Base-by-base conservation (phyloP, 2,113 vertebrate genomes). In the Prunella himalayana region DNA sequence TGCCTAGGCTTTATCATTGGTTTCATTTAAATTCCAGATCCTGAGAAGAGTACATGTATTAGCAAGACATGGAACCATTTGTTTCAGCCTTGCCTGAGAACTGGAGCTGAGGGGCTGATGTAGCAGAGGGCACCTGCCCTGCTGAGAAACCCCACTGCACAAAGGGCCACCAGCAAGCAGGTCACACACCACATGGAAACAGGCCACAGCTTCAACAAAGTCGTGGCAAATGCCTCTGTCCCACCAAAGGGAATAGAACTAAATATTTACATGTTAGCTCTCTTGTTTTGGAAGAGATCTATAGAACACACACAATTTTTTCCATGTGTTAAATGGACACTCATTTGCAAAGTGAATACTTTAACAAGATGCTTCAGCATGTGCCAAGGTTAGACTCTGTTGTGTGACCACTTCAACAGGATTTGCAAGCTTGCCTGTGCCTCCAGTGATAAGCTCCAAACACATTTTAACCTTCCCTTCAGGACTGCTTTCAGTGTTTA, bases 101-200 rank as follows among this genome's bases (percentile, higher is more conserved):
- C 44, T 44, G 0, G 0, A 59, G 63, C 25, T 53, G 54, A 15
- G 41, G 45, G 53, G n/a, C 42, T 0, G 4, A 25, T 0, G 0
- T 2, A 28, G n/a, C 18, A 33, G 25, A 59, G 35, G 7, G 31
- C 14, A 0, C 6, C 44, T 33, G 35, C 35, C 42, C 47, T 63
- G 60, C 56, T 21, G 54, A 57, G 44, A 64, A 71, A 33, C 13
- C 47, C 45, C 57, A 13, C 0, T 2, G 65, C 41, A 28, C 22
- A 4, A 1, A 13, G 28, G 8, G 35, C 6, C 37, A 86, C 50
- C 68, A 41, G 47, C 51, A 47, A 63, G 68, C 27, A 73, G 54
- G 44, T 54, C 61, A 91, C 60, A 45, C 13, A 13, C 41, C 37
- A 35, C 47, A 20, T 6, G 25, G 31, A 30, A 71, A 66, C 24